Conservation (phyloP, 2,888 invertebrate species). For the Pachliopta kotzebuea region DNA sequence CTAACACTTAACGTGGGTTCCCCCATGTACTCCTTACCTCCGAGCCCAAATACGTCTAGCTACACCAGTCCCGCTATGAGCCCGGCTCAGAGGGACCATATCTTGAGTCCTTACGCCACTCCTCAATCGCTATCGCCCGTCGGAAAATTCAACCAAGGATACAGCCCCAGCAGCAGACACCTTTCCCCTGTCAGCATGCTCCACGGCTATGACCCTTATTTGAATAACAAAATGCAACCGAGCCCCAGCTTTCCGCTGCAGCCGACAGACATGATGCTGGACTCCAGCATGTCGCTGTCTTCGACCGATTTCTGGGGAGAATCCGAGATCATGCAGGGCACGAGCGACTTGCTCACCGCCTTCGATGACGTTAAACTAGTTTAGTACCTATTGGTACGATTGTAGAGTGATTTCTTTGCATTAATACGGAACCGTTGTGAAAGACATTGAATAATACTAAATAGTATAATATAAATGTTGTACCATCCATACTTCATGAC, state of each 20-base stretch:
- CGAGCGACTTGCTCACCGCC: conserved; percentile 61
- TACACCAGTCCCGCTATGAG: conserved; percentile 68
- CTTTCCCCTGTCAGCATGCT: conserved; percentile 55
- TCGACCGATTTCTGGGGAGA: conserved; percentile 65
- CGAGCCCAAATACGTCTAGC: conserved; percentile 56
- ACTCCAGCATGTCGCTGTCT: conserved; percentile 49
- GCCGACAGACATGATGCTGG: conserved; percentile 54
- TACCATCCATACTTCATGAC: conserved; percentile 29
- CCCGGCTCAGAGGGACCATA: conserved; percentile 57
- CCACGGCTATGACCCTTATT: conserved; percentile 65
- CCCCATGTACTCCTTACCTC: conserved; percentile 62
- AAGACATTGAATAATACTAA: conserved; percentile 15
- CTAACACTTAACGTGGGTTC: conserved; percentile 60
- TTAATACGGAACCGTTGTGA: conserved; percentile 37
- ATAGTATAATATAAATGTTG: not conserved
- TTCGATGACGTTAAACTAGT: conserved; percentile 70
- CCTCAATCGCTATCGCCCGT: conserved; percentile 66
- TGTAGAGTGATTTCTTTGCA: conserved; percentile 49
- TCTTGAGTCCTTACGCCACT: conserved; percentile 64
- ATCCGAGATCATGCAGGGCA: conserved; percentile 59
- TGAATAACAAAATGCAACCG: conserved; percentile 65
- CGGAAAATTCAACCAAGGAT: conserved; percentile 54
- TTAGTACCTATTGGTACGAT: conserved; percentile 35
- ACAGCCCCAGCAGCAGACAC: conserved; percentile 54
- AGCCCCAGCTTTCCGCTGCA: conserved; percentile 59